phyloP scores from a whole-genome alignment of 2,888 invertebrate species.

The Tiliacea aurago region DNA sequence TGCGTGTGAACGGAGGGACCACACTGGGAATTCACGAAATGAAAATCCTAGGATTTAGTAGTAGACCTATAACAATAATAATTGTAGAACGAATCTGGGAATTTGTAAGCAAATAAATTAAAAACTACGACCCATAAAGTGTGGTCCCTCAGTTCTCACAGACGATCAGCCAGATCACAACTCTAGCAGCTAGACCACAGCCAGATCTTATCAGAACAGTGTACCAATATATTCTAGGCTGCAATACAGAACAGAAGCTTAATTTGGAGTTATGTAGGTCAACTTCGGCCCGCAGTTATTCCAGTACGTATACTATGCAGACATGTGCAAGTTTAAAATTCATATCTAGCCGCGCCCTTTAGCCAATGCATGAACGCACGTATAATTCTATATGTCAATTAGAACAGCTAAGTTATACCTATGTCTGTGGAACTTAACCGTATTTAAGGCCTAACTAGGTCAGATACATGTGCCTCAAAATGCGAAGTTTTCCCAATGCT shows the following conservation, averaged over 20 bases:
- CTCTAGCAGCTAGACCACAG: no score
- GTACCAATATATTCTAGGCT: constrained; percentile 24
- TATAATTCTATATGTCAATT: constrained; percentile 62
- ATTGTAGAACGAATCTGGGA: no score
- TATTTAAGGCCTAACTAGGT: background rate
- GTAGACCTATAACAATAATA: no score
- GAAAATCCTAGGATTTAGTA: no score
- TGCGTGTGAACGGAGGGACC: no score
- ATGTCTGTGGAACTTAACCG: background rate
- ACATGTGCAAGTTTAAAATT: constrained; percentile 81
- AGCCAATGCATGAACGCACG: constrained; percentile 56
- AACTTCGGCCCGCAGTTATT: constrained; percentile 73
- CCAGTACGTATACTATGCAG: constrained; percentile 65
- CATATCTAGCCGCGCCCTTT: constrained; percentile 85
- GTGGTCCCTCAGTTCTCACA: no score
- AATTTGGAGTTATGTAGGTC: constrained; percentile 80
- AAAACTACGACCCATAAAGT: no score
- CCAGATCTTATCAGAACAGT: no score
- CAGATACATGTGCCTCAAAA: background rate
- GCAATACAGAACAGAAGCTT: constrained; percentile 46
- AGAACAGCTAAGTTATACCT: background rate
- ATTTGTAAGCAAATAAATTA: no score
- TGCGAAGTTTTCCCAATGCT: background rate
- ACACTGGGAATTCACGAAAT: no score
- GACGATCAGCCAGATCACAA: no score